These are phyloP conservation scores for Sicus ferrugineus DNA, from an alignment of 2,888 invertebrate genomes.

Conservation along the genomic window DNA sequence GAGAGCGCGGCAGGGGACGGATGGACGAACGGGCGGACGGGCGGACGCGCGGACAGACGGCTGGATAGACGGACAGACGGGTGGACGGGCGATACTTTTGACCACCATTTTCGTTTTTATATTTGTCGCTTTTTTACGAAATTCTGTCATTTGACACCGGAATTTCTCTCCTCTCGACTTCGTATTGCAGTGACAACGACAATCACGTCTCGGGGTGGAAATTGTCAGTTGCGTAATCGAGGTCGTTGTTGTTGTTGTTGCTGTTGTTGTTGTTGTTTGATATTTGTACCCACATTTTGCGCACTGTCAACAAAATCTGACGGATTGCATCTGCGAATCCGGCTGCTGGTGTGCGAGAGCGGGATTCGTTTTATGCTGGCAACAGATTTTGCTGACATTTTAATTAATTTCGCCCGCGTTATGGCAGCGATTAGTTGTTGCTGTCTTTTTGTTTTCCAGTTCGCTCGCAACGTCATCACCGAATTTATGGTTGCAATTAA, in stretches of 20 bases:
- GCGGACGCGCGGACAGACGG: too few relatives aligned
- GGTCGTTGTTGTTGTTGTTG: not conserved
- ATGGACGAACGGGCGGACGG: not conserved
- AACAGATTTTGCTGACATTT: conserved; percentile 51
- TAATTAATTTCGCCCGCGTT: conserved; percentile 48
- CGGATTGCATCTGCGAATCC: conserved; percentile 16
- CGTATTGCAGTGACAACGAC: not conserved
- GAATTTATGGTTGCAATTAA: conserved; percentile 6
- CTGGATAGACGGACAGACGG: not conserved
- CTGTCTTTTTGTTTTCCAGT: conserved; percentile 36
- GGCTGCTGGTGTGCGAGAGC: conserved; percentile 3
- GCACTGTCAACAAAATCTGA: conserved; percentile 27
- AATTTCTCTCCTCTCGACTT: too few relatives aligned
- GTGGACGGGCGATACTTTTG: too few relatives aligned
- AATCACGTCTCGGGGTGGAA: not conserved
- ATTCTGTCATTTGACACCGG: conserved; percentile 23
- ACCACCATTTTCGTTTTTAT: conserved; percentile 6
- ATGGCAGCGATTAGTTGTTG: conserved; percentile 24
- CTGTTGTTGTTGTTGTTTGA: not conserved
- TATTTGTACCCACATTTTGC: conserved; percentile 14
- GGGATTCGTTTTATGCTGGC: conserved; percentile 29
- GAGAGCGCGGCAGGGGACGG: not conserved
- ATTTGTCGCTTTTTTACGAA: not conserved
- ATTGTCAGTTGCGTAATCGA: not conserved
- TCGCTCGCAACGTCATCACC: conserved; percentile 34